phyloP scores from a whole-genome alignment of 2,797 vertebrate species.

The Orestias chungarensis region DNA sequence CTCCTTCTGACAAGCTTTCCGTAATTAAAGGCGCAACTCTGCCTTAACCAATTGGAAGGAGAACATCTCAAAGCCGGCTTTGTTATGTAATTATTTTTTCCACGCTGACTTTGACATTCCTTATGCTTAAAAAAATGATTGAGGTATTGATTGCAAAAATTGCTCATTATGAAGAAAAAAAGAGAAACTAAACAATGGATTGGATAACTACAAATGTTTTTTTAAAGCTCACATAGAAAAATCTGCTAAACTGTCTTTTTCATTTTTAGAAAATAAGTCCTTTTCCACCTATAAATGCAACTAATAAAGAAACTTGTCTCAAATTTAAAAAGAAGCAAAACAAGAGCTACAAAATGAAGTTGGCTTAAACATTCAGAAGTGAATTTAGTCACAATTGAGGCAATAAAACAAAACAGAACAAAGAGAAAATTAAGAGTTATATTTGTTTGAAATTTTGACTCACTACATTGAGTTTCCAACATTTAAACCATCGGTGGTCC shows the following conservation, averaged over 20 bases:
- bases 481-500: no score
- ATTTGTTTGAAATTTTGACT: not conserved
- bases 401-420: conserved; percentile 16
- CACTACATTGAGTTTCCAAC: not conserved
- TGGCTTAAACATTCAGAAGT: conserved; percentile 6
- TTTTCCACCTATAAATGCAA: conserved; percentile 35
- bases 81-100: conserved; percentile 51
- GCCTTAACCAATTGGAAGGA: conserved; percentile 36
- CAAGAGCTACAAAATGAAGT: conserved; percentile 29
- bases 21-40: conserved; percentile 35
- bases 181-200: conserved; percentile 24
- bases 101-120: conserved; percentile 36
- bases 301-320: conserved; percentile 28
- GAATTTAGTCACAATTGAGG: conserved; percentile 33
- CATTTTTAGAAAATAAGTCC: conserved; percentile 31
- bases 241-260: conserved; percentile 39
- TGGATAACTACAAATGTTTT: conserved; percentile 48
- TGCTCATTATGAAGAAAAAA: conserved; percentile 26
- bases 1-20: conserved; percentile 45
- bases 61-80: conserved; percentile 30
- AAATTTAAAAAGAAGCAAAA: conserved; percentile 16
- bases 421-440: conserved; percentile 6
- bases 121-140: conserved; percentile 36
- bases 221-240: conserved; percentile 37
- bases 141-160: conserved; percentile 17